Percentiles rank a stretch among this genome's conserved stretches.
These are phyloP conservation scores for Tylochromis polylepis DNA, from an alignment of 2,113 vertebrate species.

Conservation along the genomic window DNA sequence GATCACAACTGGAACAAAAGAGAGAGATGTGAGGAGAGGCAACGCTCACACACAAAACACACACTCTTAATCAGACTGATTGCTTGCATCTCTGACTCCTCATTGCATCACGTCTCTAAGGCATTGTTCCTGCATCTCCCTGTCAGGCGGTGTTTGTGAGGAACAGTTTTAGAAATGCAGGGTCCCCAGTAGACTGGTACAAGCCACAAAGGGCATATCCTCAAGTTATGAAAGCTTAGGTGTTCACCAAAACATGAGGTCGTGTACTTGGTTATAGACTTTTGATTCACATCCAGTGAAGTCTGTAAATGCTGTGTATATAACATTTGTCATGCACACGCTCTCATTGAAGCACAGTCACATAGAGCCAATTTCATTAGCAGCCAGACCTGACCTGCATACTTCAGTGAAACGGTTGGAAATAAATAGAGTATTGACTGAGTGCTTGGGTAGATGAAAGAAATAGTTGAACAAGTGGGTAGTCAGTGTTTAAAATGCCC, in stretches of 20 bases:
- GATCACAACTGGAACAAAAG: neutral
- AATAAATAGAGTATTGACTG: slow-evolving; percentile 2
- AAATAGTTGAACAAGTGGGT: neutral
- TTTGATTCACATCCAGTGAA: neutral
- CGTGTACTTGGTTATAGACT: neutral
- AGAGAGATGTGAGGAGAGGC: neutral
- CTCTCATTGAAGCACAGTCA: neutral
- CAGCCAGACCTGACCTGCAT: slow-evolving; percentile 12
- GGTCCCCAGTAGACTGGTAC: slow-evolving; percentile 6
- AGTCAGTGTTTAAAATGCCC: neutral
- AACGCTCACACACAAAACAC: neutral
- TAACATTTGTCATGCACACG: neutral
- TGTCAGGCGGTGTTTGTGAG: neutral
- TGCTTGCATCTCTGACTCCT: slow-evolving; percentile 61
- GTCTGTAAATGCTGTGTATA: neutral
- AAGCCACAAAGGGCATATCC: neutral
- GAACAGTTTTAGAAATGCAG: neutral
- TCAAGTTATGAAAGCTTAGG: neutral
- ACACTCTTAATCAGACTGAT: slow-evolving; percentile 65
- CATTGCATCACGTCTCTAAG: slow-evolving; percentile 72
- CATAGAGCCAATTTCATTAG: slow-evolving; percentile 12
- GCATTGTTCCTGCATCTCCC: slow-evolving; percentile 45
- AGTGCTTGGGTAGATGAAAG: neutral
- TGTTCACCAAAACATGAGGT: slow-evolving; percentile 3
- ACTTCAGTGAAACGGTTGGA: neutral